Evolutionary conservation across 2,888 invertebrate species (phyloP), one percentile per base, ranked within the genome.

Genomic region (Scaptomyza cyrtandrae): DNA sequence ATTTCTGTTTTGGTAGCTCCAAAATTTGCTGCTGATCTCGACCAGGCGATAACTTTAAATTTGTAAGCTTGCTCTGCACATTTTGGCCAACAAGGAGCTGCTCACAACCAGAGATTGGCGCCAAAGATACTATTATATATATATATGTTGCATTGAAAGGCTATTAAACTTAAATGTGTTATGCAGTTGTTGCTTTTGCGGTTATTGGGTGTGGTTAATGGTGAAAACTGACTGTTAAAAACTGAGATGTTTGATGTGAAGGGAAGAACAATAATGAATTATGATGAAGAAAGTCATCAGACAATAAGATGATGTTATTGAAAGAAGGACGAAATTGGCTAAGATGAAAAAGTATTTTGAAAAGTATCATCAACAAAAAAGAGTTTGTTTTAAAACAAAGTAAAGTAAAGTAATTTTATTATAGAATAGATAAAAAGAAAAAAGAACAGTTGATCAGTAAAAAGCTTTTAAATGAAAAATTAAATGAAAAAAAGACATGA

Each of bases 1-100:
- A 88, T 82, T 80, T 89, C 69, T 86, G 84, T 88, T 83, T 59
- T 55, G 56, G 64, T 60, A 52, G 52, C 37, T 52, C 52, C 37
- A 39, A 52, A 69, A 69, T 52, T 63, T 65, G 54, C 50, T 52
- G 50, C 55, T 44, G 82, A 81, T 81, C 41, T 29, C 64, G 55
- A 13, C 4, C 35, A 27, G 29, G 29, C 64, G 79, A 81, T 85
- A 85, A 78, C 52, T 56, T 33, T 41, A 82, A 79, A 19, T 82
- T 79, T 66, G 52, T 66, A 60, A 39, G 52, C 66, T 27, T 62
- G 43, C 33, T 24, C 39, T 43, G 41, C 45, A 35, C 33, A 11
- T 29, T 14, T 49, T 27, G 29, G 60, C 49, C 57, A 60, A 41
- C 57, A 60, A 44, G 46, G 53, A 67, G 55, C 39, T 52, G 67